A percentile compares a stretch with the other conserved stretches of the same genome.
These are phyloP conservation scores for Eretmocerus hayati DNA, from an alignment of 2,888 invertebrate genomes.

Conservation along the genomic window DNA sequence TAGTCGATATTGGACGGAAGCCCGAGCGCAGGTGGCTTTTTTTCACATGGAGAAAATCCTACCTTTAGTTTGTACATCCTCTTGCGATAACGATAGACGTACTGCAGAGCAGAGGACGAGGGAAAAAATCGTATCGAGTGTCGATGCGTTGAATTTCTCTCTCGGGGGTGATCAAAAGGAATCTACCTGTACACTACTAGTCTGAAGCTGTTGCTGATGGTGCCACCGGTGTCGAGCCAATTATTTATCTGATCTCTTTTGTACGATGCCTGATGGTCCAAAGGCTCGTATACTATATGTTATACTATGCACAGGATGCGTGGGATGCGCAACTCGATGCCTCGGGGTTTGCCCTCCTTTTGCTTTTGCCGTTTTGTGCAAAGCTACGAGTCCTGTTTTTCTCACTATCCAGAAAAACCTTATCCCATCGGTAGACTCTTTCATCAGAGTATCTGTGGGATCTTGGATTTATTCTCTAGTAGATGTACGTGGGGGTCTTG, in stretches of 20 bases:
- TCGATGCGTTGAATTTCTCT: constrained; percentile 36
- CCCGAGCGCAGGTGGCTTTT: too few species aligned
- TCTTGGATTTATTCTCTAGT: too few species aligned
- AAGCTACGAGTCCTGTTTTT: constrained; percentile 19
- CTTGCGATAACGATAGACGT: constrained; percentile 1
- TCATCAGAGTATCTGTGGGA: too few species aligned
- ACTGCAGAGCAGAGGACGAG: neutral
- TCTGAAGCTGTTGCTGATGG: too few species aligned
- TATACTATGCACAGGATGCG: constrained; percentile 45
- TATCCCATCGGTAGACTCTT: too few species aligned
- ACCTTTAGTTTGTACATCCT: too few species aligned
- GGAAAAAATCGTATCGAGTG: constrained; percentile 40
- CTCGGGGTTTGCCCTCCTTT: constrained; percentile 36
- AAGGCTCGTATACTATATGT: too few species aligned
- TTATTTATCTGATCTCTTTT: constrained; percentile 45
- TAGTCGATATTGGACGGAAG: too few species aligned
- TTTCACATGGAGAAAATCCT: too few species aligned
- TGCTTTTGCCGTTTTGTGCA: neutral
- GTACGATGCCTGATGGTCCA: too few species aligned
- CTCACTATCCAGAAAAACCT: constrained; percentile 12
- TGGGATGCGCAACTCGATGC: constrained; percentile 42
- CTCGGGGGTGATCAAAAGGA: constrained; percentile 35
- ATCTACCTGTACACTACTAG: constrained; percentile 41
- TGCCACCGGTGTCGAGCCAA: constrained; percentile 38
- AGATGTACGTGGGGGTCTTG: too few species aligned